A percentile compares a stretch with the other conserved stretches of the same genome.
Evolutionary conservation across 1,140 invertebrate species (phyloP).

Genomic region (Lithobius niger): DNA sequence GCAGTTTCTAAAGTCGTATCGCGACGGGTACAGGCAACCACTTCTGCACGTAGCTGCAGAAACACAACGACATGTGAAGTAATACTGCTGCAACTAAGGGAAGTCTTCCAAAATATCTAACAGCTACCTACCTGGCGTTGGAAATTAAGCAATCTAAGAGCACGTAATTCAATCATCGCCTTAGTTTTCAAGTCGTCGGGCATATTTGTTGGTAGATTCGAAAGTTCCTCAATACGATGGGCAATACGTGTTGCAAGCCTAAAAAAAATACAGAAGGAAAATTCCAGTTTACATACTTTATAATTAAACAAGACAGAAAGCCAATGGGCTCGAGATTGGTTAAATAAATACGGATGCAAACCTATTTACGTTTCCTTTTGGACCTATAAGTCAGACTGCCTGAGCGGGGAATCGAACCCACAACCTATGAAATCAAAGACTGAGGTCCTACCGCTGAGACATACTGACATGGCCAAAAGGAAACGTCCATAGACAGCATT

Average conservation of each 20-base stretch:
- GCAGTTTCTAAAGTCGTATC: slow-evolving; percentile 94
- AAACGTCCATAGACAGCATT: too few species aligned
- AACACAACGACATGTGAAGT: not conserved
- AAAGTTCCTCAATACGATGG: slow-evolving; percentile 67
- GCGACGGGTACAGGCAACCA: slow-evolving; percentile 72
- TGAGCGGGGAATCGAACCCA: too few species aligned
- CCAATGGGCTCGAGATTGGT: not conserved
- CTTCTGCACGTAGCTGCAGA: slow-evolving; percentile 38
- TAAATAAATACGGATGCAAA: not conserved
- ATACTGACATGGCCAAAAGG: too few species aligned
- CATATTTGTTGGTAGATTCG: slow-evolving; percentile 72
- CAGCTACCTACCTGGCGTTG: slow-evolving; percentile 68
- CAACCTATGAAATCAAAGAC: too few species aligned
- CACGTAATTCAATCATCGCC: slow-evolving; percentile 86
- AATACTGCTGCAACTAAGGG: too few species aligned
- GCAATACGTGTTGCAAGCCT: slow-evolving; percentile 68
- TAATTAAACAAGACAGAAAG: not conserved
- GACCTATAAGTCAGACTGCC: too few species aligned
- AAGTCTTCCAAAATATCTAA: slow-evolving; percentile 31
- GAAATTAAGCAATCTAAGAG: slow-evolving; percentile 84
- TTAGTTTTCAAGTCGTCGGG: slow-evolving; percentile 81
- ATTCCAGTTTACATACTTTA: not conserved
- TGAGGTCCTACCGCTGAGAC: too few species aligned
- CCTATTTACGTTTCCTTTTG: too few species aligned
- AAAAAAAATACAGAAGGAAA: slow-evolving; percentile 10